Conservation (phyloP, 2,113 vertebrate species). For the Colistium nudipinnis region DNA sequence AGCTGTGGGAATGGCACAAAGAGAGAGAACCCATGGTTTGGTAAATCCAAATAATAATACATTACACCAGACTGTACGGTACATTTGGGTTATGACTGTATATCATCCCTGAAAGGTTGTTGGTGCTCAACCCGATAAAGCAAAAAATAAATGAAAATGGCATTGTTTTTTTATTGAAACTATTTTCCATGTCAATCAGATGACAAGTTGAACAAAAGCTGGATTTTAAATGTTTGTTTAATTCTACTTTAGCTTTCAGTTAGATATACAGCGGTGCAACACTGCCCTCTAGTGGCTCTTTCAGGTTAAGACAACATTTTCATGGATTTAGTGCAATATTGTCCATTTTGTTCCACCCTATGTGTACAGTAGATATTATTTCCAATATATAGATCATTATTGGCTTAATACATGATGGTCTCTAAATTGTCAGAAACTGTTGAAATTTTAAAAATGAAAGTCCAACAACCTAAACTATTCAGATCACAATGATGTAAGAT, state of each 20-base stretch:
- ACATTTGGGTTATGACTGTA: no score
- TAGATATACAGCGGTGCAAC: constrained; percentile 23
- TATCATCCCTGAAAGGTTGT: no score
- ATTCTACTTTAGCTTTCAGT: background rate
- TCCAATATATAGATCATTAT: background rate
- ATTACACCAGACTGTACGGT: no score
- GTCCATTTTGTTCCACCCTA: background rate
- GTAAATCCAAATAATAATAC: no score
- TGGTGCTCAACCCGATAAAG: no score
- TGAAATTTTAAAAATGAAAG: background rate
- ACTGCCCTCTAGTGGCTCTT: constrained; percentile 59
- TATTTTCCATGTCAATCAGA: background rate
- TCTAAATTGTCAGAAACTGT: background rate
- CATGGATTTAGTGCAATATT: background rate
- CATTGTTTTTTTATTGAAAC: no score
- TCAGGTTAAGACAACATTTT: background rate
- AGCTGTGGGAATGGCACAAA: background rate
- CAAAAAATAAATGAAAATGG: no score
- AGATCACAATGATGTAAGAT: background rate
- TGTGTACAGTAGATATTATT: no score
- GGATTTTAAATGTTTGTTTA: no score
- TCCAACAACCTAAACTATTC: background rate
- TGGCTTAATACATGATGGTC: background rate
- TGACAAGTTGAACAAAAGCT: background rate
- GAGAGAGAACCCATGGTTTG: background rate